Evolutionary conservation across 2,113 vertebrate species (phyloP).

Genomic region (Catagonus wagneri): DNA sequence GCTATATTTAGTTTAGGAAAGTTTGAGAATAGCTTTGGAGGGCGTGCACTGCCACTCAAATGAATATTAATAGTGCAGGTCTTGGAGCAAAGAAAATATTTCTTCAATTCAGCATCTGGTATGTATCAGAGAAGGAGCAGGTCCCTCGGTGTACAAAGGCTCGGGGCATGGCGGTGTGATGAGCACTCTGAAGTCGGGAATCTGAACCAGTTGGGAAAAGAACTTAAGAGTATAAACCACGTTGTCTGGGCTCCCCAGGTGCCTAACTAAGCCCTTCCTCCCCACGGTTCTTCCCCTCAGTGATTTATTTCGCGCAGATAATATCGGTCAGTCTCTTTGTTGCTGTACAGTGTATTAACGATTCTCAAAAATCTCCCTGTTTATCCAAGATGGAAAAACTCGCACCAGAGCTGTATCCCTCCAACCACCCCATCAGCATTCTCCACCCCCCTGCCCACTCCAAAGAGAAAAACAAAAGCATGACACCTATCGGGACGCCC

Average conservation of each 20-base stretch:
- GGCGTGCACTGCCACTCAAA: constrained; percentile 40
- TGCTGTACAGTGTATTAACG: not conserved
- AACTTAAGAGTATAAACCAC: not conserved
- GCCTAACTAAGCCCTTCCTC: not conserved
- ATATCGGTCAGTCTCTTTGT: not conserved
- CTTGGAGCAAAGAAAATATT: constrained; percentile 38
- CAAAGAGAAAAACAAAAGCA: not conserved
- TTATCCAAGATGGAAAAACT: not conserved
- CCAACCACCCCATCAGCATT: not conserved
- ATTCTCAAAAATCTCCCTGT: constrained; percentile 23
- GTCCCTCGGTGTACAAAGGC: not conserved
- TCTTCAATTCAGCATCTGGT: constrained; percentile 18
- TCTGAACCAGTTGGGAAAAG: not conserved
- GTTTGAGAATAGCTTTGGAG: constrained; percentile 61
- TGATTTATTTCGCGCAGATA: not conserved
- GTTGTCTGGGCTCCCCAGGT: not conserved
- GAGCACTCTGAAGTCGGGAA: constrained; percentile 20
- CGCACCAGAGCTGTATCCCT: not conserved
- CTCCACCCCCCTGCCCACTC: not conserved
- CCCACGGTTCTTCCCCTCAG: not conserved
- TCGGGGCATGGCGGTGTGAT: not conserved
- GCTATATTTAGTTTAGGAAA: constrained; percentile 68
- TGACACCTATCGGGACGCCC: not conserved
- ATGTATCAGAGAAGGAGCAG: not conserved
- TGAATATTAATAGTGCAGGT: constrained; percentile 57